Percentiles rank a stretch among this genome's conserved stretches.
Evolutionary conservation across 2,888 invertebrate species (phyloP).

Genomic region (Synanthedon myopaeformis): DNA sequence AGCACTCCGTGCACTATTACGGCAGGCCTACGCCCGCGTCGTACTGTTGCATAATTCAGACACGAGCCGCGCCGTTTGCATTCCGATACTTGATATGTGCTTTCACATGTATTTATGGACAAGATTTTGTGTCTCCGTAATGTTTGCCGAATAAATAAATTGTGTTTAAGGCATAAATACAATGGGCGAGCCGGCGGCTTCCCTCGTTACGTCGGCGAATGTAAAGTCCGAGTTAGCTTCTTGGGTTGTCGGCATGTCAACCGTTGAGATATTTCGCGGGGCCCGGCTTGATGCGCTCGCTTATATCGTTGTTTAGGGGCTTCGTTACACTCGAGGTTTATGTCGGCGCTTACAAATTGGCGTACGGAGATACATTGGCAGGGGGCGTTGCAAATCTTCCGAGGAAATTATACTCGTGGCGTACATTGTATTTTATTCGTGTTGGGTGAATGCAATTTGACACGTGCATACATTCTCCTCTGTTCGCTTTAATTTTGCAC

Average conservation of each 20-base stretch:
- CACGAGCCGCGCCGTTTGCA: constrained; percentile 65
- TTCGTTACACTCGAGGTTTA: constrained; percentile 62
- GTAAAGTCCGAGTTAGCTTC: constrained; percentile 57
- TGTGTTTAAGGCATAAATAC: constrained; percentile 66
- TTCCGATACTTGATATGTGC: constrained; percentile 70
- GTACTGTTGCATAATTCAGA: constrained; percentile 66
- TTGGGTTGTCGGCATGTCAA: constrained; percentile 60
- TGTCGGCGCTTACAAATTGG: constrained; percentile 65
- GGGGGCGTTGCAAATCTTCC: constrained; percentile 33
- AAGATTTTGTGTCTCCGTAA: constrained; percentile 70
- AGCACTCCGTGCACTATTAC: constrained; percentile 57
- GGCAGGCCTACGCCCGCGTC: constrained; percentile 38
- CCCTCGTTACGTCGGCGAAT: constrained; percentile 67
- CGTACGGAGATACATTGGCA: constrained; percentile 36
- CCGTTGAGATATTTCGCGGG: constrained; percentile 53
- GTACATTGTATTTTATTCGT: constrained; percentile 42
- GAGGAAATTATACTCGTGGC: constrained; percentile 33
- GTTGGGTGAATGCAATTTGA: constrained; percentile 24
- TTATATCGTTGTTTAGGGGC: constrained; percentile 60
- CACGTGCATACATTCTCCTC: constrained; percentile 13
- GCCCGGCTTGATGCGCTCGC: constrained; percentile 34
- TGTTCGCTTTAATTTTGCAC: neutral
- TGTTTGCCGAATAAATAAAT: constrained; percentile 70
- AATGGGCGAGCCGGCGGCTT: constrained; percentile 60
- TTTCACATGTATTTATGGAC: constrained; percentile 71